These are phyloP conservation scores for Limnothrissa miodon DNA, from an alignment of 2,113 vertebrate species.

Conservation along the genomic window DNA sequence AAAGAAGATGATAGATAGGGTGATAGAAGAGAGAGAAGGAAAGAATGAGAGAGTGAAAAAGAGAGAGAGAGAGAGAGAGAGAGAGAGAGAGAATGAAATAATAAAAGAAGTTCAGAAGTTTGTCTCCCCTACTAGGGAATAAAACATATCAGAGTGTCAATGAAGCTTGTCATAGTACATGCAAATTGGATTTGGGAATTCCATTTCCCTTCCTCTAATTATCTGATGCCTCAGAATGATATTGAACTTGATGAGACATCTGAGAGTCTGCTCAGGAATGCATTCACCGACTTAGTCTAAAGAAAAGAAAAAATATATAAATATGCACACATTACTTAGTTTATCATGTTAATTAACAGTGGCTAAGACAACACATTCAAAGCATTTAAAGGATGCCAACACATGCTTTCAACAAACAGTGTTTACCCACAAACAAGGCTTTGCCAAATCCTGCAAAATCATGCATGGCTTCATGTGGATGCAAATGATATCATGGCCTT, in stretches of 20 bases:
- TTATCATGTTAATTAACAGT: background rate
- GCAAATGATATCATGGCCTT: constrained; percentile 28
- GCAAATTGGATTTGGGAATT: constrained; percentile 67
- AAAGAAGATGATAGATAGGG: background rate
- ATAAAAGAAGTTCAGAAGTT: constrained; percentile 2
- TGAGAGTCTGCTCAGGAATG: constrained; percentile 20
- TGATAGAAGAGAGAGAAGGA: constrained; percentile 15
- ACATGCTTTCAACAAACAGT: background rate
- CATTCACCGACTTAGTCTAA: background rate
- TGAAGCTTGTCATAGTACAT: constrained; percentile 65
- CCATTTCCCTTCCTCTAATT: constrained; percentile 62
- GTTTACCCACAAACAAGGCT: background rate
- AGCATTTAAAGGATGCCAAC: background rate
- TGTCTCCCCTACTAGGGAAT: constrained; percentile 48
- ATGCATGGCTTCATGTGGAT: constrained; percentile 14
- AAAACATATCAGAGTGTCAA: constrained; percentile 63
- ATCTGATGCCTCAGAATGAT: constrained; percentile 56
- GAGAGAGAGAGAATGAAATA: constrained; percentile 21
- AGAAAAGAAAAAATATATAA: constrained; percentile 24
- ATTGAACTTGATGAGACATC: constrained; percentile 44
- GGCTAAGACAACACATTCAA: background rate
- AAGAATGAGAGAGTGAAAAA: too few species aligned
- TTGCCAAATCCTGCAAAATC: background rate
- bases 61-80: constrained; percentile 15
- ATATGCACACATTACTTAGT: background rate